phyloP scores from a whole-genome alignment of 2,113 vertebrate species.

The Eulemur rufifrons region DNA sequence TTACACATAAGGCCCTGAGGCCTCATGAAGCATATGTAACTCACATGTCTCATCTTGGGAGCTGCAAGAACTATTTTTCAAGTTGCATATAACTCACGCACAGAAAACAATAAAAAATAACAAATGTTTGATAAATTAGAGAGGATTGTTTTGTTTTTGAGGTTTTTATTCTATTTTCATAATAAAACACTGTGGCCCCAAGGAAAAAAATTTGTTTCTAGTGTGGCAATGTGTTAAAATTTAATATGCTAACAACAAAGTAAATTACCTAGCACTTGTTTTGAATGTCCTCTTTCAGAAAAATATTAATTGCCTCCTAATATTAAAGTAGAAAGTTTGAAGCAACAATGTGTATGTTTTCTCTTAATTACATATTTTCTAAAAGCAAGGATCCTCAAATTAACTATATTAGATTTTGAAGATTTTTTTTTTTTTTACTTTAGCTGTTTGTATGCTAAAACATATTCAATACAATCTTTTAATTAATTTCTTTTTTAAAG shows the following conservation, averaged over 20 bases:
- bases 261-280: background rate
- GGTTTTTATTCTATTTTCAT: too few relatives aligned
- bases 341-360: background rate
- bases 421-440: background rate
- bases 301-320: background rate
- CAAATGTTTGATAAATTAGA: too few relatives aligned
- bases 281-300: background rate
- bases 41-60: too few relatives aligned
- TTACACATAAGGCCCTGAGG: too few relatives aligned
- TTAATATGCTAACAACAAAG: background rate
- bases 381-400: background rate
- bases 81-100: too few relatives aligned
- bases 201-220: too few relatives aligned
- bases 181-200: too few relatives aligned
- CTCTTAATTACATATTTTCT: background rate
- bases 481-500: constrained; percentile 11
- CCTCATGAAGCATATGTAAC: too few relatives aligned
- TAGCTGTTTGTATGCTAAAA: background rate
- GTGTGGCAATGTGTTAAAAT: background rate
- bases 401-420: background rate
- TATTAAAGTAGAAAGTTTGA: background rate
- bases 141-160: too few relatives aligned
- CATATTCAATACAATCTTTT: background rate
- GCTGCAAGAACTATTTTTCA: too few relatives aligned
- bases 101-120: too few relatives aligned